These are phyloP conservation scores for Rhagoletis pomonella DNA, from an alignment of 1,140 invertebrate genomes.

Conservation along the genomic window DNA sequence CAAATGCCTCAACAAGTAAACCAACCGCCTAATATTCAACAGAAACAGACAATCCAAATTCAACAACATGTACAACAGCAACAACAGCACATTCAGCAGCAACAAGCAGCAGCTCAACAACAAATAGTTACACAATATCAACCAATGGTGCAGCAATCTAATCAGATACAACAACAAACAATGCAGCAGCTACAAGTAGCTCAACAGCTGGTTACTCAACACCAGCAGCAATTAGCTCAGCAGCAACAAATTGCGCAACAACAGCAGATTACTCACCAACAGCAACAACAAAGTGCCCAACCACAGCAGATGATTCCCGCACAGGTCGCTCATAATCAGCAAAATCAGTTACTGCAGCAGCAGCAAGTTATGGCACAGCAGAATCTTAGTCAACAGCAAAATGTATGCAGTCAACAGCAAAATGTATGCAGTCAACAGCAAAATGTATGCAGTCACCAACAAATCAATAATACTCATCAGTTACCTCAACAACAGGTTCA, in stretches of 20 bases:
- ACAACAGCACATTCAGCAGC: too few species aligned
- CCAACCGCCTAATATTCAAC: neutral
- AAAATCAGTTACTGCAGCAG: slow-evolving; percentile 57
- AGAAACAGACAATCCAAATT: neutral
- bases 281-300: slow-evolving; percentile 70
- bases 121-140: too few species aligned
- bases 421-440: too few species aligned
- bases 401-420: too few species aligned
- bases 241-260: neutral
- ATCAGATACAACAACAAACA: too few species aligned
- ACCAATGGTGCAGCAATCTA: too few species aligned
- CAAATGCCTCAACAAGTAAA: neutral
- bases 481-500: neutral
- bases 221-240: neutral
- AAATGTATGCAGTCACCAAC: too few species aligned
- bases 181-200: too few species aligned
- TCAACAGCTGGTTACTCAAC: neutral
- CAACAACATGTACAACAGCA: too few species aligned
- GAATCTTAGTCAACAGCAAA: slow-evolving; percentile 59
- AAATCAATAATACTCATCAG: neutral
- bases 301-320: slow-evolving; percentile 13
- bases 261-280: slow-evolving; percentile 59
- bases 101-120: too few species aligned
- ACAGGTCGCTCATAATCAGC: slow-evolving; percentile 51
- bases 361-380: slow-evolving; percentile 63